Evolutionary conservation across 2,888 invertebrate genomes (phyloP).

Genomic region (Ectemnius lituratus): DNA sequence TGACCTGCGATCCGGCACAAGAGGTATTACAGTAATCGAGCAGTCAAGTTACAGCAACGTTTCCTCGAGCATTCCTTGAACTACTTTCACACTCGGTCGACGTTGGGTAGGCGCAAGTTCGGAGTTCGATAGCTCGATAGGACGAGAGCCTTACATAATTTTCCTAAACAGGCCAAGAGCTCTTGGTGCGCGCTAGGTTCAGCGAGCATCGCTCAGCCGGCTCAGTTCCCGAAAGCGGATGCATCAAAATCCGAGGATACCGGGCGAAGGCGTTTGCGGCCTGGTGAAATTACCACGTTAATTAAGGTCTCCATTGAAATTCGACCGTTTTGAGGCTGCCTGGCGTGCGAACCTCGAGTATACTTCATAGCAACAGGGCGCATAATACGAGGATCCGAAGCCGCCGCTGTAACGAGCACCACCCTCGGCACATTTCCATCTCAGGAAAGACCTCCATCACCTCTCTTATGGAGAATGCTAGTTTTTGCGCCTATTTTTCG

Average conservation of each 20-base stretch:
- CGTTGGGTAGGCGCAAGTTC: too few relatives aligned
- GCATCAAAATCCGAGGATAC: slow-evolving; percentile 24
- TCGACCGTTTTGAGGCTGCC: slow-evolving; percentile 35
- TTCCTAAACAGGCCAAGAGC: neutral
- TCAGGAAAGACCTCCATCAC: slow-evolving; percentile 6
- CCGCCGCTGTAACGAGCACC: slow-evolving; percentile 17
- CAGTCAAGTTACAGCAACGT: too few relatives aligned
- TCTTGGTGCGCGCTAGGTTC: neutral
- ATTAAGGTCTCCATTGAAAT: slow-evolving; percentile 63
- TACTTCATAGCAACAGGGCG: slow-evolving; percentile 20
- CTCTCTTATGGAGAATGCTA: neutral
- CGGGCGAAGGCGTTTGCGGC: neutral
- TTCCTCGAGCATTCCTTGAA: too few relatives aligned
- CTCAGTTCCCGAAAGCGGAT: neutral
- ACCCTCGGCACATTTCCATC: neutral
- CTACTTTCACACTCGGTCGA: too few relatives aligned
- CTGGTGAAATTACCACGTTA: slow-evolving; percentile 60
- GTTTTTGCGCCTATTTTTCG: neutral
- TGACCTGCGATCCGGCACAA: too few relatives aligned
- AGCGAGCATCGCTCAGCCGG: slow-evolving; percentile 12
- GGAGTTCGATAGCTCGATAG: too few relatives aligned
- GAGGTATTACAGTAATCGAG: too few relatives aligned
- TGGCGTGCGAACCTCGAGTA: slow-evolving; percentile 17
- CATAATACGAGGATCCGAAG: slow-evolving; percentile 22
- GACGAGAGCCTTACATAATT: neutral